Evolutionary conservation across 2,888 invertebrate species (phyloP).

Genomic region (Euproctis similis): DNA sequence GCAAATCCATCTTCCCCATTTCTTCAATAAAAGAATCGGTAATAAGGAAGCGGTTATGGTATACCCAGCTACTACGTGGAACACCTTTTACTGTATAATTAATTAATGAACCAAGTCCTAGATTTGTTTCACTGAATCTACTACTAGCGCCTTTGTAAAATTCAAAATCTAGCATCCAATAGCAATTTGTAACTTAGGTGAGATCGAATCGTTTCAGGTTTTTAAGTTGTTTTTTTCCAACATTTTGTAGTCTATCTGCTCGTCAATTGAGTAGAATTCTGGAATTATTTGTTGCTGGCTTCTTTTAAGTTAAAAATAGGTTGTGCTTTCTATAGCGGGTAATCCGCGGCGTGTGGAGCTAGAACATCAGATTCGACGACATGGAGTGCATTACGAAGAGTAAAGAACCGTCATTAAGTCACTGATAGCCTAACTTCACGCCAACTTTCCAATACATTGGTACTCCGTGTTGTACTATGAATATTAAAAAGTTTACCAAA

Average conservation of each 20-base stretch:
- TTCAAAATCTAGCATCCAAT: conserved; percentile 6
- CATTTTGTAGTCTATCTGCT: neutral
- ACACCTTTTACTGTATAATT: neutral
- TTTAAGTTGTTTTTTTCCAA: neutral
- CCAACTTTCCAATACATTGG: neutral
- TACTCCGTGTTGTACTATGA: no score
- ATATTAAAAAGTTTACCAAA: no score
- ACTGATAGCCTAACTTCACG: neutral
- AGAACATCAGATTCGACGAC: conserved; percentile 5
- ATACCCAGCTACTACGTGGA: neutral
- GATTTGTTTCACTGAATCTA: neutral
- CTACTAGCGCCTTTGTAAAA: conserved; percentile 1
- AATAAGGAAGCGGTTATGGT: neutral
- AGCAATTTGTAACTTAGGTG: conserved; percentile 4
- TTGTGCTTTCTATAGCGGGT: conserved; percentile 3
- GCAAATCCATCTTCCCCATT: neutral
- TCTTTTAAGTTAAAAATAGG: conserved; percentile 1
- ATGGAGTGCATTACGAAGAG: conserved; percentile 8
- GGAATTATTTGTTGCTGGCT: neutral
- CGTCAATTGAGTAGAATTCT: neutral
- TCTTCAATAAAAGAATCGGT: neutral
- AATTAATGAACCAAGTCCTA: neutral
- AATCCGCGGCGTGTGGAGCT: neutral
- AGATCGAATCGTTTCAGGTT: conserved; percentile 3
- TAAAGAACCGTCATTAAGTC: conserved; percentile 3